Evolutionary conservation across 2,797 vertebrate species (phyloP).

Genomic region (Arremon aurantiirostris): DNA sequence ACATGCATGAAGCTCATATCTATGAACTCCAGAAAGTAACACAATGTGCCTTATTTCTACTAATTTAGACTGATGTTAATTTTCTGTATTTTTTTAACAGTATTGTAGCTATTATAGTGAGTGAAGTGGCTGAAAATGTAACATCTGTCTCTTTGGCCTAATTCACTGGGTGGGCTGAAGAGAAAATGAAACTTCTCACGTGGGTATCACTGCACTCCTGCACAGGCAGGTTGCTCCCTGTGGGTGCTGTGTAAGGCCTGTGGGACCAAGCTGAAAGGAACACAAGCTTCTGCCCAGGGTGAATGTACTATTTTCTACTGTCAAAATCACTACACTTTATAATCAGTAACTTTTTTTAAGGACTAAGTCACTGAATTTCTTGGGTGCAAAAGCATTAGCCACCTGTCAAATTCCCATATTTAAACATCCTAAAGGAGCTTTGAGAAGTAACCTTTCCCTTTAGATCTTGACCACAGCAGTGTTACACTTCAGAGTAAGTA

Average conservation of each 20-base stretch:
- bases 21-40: not conserved
- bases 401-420: not conserved
- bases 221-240: accelerated
- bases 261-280: not conserved
- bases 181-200: not conserved
- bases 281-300: not conserved
- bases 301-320: accelerated
- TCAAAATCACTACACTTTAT: not conserved
- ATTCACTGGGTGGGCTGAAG: not conserved
- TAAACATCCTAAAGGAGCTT: not conserved
- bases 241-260: not conserved
- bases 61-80: not conserved
- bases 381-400: not conserved
- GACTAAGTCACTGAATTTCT: not conserved
- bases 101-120: not conserved
- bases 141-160: accelerated
- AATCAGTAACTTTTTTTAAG: not conserved
- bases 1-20: not conserved
- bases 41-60: not conserved
- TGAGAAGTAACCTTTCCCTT: not conserved
- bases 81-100: not conserved
- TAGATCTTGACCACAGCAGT: not conserved
- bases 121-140: not conserved
- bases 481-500: not conserved
- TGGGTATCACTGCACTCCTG: too few species aligned